These are phyloP conservation scores for Oncorhynchus keta DNA, from an alignment of 2,113 vertebrate genomes.

Conservation along the genomic window DNA sequence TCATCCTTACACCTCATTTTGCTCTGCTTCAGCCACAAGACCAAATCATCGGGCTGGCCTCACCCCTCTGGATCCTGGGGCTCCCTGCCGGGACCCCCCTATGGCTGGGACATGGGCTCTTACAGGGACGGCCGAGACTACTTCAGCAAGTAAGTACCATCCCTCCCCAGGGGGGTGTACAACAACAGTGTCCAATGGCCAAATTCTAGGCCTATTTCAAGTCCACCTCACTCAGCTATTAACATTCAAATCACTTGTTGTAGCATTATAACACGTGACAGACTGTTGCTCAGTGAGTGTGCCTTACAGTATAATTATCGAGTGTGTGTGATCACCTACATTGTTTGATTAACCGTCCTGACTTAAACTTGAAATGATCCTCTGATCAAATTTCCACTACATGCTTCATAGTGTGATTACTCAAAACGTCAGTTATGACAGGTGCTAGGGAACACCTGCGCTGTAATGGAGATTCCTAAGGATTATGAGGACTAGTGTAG, in stretches of 20 bases:
- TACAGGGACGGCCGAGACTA: constrained; percentile 81
- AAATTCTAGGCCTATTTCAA: not conserved
- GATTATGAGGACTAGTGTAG: not conserved
- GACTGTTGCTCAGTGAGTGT: not conserved
- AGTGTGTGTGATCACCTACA: not conserved
- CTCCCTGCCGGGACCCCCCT: constrained; percentile 87
- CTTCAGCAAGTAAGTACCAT: constrained; percentile 83
- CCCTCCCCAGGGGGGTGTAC: not conserved
- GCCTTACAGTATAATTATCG: not conserved
- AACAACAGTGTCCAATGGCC: not conserved
- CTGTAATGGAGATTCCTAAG: not conserved
- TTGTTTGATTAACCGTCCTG: not conserved
- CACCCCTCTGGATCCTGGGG: constrained; percentile 88
- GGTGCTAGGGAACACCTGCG: not conserved
- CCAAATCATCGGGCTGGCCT: constrained; percentile 91
- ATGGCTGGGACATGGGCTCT: constrained; percentile 93
- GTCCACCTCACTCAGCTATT: not conserved
- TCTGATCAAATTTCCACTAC: not conserved
- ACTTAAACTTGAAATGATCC: not conserved
- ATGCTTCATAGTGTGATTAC: not conserved
- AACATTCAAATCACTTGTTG: not conserved
- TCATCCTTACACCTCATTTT: too few relatives aligned
- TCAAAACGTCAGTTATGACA: not conserved
- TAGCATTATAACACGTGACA: not conserved
- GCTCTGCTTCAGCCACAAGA: constrained; percentile 82